Conservation (phyloP, 35 echinoderm and acorn worm species). For the Diadema setosum region DNA sequence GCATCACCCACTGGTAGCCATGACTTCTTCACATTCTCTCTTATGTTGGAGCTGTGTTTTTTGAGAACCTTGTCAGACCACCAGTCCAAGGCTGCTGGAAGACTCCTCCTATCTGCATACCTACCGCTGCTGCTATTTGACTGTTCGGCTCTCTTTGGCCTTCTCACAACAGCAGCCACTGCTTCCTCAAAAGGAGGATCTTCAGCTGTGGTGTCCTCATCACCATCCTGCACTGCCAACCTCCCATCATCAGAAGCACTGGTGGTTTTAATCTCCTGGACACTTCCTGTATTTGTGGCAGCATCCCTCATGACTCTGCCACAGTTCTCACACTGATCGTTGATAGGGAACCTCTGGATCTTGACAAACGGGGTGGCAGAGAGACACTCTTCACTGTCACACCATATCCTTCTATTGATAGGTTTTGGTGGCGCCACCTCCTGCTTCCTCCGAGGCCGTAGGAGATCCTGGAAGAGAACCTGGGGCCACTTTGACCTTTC, state of each 20-base stretch:
- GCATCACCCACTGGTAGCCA: background rate
- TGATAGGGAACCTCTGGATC: background rate
- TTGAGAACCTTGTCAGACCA: background rate
- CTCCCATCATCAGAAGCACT: background rate
- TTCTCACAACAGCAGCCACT: background rate
- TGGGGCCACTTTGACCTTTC: background rate
- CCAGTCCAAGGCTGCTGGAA: background rate
- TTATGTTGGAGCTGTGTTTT: background rate
- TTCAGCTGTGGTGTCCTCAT: background rate
- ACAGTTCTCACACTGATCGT: constrained; percentile 6
- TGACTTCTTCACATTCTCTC: background rate
- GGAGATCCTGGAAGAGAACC: background rate
- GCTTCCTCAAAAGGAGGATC: background rate
- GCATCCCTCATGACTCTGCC: background rate
- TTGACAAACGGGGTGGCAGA: background rate
- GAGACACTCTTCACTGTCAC: background rate
- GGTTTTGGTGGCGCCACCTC: background rate
- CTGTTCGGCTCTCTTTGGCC: background rate
- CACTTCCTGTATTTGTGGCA: background rate
- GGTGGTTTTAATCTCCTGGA: background rate
- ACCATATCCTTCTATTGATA: background rate
- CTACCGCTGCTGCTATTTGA: background rate
- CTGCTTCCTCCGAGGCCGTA: background rate
- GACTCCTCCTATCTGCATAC: background rate
- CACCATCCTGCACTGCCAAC: background rate